A percentile compares a stretch with the other conserved stretches of the same genome.
Conservation (phyloP, 2,797 vertebrate genomes). For the Erithacus rubecula region DNA sequence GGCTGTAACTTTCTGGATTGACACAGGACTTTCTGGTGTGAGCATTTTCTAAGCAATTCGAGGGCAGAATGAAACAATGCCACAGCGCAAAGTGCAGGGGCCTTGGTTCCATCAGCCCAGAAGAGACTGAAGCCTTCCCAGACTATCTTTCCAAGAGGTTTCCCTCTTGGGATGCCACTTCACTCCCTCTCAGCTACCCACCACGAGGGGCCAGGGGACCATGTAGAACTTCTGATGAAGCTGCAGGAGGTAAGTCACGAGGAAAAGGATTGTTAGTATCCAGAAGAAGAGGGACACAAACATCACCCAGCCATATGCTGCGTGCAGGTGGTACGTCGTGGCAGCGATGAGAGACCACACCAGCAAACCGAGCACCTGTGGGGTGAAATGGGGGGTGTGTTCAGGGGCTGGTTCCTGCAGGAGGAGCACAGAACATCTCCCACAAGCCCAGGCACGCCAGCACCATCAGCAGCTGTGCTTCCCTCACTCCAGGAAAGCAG, state of each 20-base stretch:
- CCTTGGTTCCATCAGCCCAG: background rate
- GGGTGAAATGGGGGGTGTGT: fast-evolving
- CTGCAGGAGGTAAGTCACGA: constrained; percentile 79
- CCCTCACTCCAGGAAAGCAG: background rate
- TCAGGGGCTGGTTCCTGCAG: background rate
- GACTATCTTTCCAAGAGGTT: background rate
- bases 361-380: constrained; percentile 84
- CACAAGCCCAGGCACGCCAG: background rate
- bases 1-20: background rate
- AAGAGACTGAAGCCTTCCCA: background rate
- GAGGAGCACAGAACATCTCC: background rate
- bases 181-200: constrained; percentile 52
- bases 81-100: background rate
- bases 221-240: constrained; percentile 66
- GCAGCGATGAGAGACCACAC: constrained; percentile 88
- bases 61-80: background rate
- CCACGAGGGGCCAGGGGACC: constrained; percentile 86
- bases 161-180: background rate
- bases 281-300: constrained; percentile 90
- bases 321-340: background rate
- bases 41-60: background rate
- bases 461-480: fast-evolving
- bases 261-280: constrained; percentile 85
- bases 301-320: constrained; percentile 89
- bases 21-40: background rate